Conservation (phyloP, 2,113 vertebrate genomes). For the Motacilla alba region DNA sequence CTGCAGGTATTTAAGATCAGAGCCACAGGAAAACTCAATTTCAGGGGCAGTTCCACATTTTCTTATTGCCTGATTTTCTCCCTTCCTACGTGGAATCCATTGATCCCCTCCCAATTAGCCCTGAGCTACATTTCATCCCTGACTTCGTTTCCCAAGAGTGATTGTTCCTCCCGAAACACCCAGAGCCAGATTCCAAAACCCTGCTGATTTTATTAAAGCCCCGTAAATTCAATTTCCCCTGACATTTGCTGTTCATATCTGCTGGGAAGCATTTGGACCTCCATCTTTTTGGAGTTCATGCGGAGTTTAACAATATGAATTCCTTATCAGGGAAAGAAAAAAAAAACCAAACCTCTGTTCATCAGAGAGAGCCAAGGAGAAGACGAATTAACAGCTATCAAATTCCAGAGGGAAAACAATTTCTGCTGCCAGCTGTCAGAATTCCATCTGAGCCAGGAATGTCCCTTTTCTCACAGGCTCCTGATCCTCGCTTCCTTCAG, state of each 20-base stretch:
- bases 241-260: conserved; percentile 74
- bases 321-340: conserved; percentile 62
- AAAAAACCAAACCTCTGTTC: not conserved
- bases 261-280: conserved; percentile 69
- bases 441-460: conserved; percentile 30
- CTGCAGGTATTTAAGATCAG: not conserved
- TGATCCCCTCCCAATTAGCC: conserved; percentile 66
- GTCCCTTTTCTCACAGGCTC: not conserved
- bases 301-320: conserved; percentile 78
- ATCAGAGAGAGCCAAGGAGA: conserved; percentile 42
- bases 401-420: conserved; percentile 59
- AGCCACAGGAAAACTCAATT: not conserved
- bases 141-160: conserved; percentile 63
- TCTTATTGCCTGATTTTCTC: not conserved
- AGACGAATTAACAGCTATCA: conserved; percentile 74
- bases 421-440: conserved; percentile 46
- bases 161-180: conserved; percentile 64
- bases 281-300: conserved; percentile 74
- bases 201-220: conserved; percentile 75
- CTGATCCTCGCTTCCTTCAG: not conserved
- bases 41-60: not conserved
- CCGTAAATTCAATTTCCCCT: conserved; percentile 77
- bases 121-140: conserved; percentile 60
- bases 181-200: conserved; percentile 72
- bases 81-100: conserved; percentile 43